Conservation (phyloP, 30 jellyfish, hydroid and myxozoan genomes). For the Turritopsis rubra region DNA sequence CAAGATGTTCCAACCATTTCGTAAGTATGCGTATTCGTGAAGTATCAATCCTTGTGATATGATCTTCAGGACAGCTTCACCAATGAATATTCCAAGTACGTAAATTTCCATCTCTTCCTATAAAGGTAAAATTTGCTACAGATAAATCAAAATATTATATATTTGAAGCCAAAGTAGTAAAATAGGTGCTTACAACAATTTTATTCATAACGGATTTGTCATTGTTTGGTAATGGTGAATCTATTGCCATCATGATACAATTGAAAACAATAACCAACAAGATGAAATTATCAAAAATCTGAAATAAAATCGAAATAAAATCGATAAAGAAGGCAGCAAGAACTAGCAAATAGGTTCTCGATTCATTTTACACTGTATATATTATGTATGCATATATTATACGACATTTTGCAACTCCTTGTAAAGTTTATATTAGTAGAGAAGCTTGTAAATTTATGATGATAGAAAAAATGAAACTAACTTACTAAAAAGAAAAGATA, state of each 20-base stretch:
- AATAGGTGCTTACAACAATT: not conserved
- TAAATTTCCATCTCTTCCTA: constrained; percentile 6
- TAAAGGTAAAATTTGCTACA: not conserved
- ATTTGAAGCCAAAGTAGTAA: too few relatives aligned
- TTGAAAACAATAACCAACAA: not conserved
- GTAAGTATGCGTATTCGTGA: constrained; percentile 1
- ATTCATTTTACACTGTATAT: too few relatives aligned
- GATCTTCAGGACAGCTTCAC: constrained; percentile 15
- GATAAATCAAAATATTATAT: not conserved
- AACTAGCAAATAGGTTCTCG: too few relatives aligned
- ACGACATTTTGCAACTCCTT: too few relatives aligned
- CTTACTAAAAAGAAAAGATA: too few relatives aligned
- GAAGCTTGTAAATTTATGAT: too few relatives aligned
- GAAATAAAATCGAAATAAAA: not conserved
- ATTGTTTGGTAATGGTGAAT: not conserved
- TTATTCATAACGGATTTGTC: not conserved
- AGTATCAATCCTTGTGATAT: constrained; percentile 16
- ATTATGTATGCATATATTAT: too few relatives aligned
- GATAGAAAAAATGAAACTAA: too few relatives aligned
- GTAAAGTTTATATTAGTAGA: too few relatives aligned
- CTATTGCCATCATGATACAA: not conserved
- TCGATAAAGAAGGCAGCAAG: not conserved
- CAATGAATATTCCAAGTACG: constrained; percentile 4
- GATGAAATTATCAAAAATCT: not conserved
- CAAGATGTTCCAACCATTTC: constrained; percentile 17